Conservation (phyloP, 2,113 vertebrate genomes). For the Globicephala melas region DNA sequence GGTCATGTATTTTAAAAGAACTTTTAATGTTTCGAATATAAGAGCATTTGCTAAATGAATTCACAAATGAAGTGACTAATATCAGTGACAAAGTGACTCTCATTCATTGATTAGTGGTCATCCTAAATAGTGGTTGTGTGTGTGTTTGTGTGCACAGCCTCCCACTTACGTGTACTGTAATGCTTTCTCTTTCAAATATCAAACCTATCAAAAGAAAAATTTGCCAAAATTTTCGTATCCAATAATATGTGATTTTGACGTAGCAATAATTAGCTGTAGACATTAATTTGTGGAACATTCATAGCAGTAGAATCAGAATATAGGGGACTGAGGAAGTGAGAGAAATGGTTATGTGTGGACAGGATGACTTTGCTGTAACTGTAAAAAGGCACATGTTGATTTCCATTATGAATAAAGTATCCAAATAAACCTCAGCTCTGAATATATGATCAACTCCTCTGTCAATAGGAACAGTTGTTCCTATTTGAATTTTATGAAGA, state of each 20-base stretch:
- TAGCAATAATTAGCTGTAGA: constrained; percentile 1
- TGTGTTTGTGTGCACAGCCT: not conserved
- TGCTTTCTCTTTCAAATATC: not conserved
- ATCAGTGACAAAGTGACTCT: not conserved
- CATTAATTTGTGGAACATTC: not conserved
- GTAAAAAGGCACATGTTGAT: not conserved
- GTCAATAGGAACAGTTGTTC: constrained; percentile 51
- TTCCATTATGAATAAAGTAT: not conserved
- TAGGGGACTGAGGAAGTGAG: not conserved
- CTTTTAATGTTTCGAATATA: not conserved
- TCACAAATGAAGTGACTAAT: not conserved
- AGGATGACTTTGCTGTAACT: not conserved
- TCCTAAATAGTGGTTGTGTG: not conserved
- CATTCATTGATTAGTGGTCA: not conserved
- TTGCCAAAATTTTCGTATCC: not conserved
- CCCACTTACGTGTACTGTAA: rapidly evolving
- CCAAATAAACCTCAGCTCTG: constrained; percentile 5
- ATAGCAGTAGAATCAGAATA: not conserved
- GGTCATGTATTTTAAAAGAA: not conserved
- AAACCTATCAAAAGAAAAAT: not conserved
- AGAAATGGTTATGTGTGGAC: not conserved
- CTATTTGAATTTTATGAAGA: constrained; percentile 39
- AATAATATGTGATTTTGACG: not conserved
- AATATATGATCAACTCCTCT: not conserved
- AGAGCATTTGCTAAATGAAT: not conserved